These are phyloP conservation scores for Meliscaeva auricollis DNA, from an alignment of 2,888 invertebrate genomes.

Conservation along the genomic window DNA sequence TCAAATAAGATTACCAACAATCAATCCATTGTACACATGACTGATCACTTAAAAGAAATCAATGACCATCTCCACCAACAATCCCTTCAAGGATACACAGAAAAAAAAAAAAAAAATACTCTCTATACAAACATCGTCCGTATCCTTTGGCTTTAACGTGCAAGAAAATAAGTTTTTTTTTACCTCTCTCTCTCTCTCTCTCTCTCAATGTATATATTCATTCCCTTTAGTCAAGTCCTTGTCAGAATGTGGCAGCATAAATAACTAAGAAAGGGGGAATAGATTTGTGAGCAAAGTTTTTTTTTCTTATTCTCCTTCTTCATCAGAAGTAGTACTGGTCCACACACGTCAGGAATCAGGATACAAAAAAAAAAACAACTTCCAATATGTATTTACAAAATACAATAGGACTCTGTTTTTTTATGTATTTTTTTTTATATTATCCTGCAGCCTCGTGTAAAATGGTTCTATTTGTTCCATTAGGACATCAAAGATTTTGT, in stretches of 20 bases:
- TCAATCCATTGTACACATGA: slow-evolving; percentile 78
- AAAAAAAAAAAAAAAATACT: slow-evolving; percentile 8
- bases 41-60: slow-evolving; percentile 78
- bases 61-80: slow-evolving; percentile 76
- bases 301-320: too few species aligned
- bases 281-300: slow-evolving; percentile 45
- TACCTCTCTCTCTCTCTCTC: not conserved
- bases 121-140: slow-evolving; percentile 47
- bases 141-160: slow-evolving; percentile 61
- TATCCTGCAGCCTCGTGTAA: slow-evolving; percentile 61
- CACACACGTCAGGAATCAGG: slow-evolving; percentile 17
- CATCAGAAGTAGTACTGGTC: not conserved
- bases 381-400: not conserved
- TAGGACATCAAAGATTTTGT: slow-evolving; percentile 70
- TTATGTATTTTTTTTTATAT: slow-evolving; percentile 39
- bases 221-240: slow-evolving; percentile 13
- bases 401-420: not conserved
- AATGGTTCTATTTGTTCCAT: slow-evolving; percentile 76
- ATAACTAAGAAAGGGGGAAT: slow-evolving; percentile 39
- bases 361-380: slow-evolving; percentile 3
- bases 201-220: too few species aligned
- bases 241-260: slow-evolving; percentile 55
- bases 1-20: slow-evolving; percentile 79
- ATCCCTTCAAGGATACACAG: slow-evolving; percentile 13
- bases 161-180: slow-evolving; percentile 33